Evolutionary conservation across 2,797 vertebrate species (phyloP).

Genomic region (Chelon auratus): DNA sequence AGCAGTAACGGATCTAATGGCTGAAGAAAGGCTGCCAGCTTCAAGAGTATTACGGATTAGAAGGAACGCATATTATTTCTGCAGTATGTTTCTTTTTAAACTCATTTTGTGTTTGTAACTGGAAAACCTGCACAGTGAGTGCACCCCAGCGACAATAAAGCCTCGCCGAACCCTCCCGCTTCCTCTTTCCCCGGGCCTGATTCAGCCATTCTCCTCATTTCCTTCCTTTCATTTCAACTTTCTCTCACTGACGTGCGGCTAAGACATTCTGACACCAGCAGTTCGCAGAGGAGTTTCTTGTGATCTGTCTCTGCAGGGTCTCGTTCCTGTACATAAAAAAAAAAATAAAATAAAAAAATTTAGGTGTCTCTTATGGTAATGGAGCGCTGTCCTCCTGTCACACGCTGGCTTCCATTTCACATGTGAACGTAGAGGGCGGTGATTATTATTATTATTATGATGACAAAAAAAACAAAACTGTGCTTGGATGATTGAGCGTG

Average conservation of each 20-base stretch:
- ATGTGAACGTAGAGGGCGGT: background rate
- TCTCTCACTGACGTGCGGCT: conserved; percentile 2
- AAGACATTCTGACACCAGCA: background rate
- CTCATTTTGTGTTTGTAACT: background rate
- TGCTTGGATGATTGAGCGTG: background rate
- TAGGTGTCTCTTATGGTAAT: conserved; percentile 1
- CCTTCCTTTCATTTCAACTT: conserved; percentile 20
- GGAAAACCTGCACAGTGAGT: conserved; percentile 8
- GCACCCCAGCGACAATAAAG: conserved; percentile 12
- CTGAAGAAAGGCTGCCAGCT: background rate
- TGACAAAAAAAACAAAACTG: background rate
- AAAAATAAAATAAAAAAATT: background rate
- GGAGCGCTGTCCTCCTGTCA: background rate
- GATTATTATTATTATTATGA: background rate
- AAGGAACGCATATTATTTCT: background rate
- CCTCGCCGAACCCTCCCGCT: conserved; percentile 10
- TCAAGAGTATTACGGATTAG: background rate
- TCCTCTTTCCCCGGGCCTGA: conserved; percentile 16
- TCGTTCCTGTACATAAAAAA: background rate
- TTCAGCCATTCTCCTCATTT: conserved; percentile 26
- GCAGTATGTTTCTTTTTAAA: background rate
- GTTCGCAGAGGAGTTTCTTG: conserved; percentile 8
- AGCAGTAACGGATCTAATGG: no score
- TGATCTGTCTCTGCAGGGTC: background rate
- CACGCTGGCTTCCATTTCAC: conserved; percentile 10